Evolutionary conservation across 2,797 vertebrate genomes (phyloP).

Genomic region (Catostomus latipinnis): DNA sequence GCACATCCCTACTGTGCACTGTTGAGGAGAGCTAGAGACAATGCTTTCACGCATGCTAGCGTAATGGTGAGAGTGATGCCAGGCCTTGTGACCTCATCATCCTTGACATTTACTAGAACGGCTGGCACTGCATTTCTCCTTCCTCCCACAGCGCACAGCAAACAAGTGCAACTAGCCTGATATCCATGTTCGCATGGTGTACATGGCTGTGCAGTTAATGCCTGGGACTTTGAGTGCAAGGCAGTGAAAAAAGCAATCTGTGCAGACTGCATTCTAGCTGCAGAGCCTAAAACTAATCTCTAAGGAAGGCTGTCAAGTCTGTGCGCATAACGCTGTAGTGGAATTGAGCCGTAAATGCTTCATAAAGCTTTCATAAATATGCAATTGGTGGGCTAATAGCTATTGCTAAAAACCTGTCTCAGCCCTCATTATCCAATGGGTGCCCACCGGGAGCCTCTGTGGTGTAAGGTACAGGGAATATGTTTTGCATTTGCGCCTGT

Average conservation of each 20-base stretch:
- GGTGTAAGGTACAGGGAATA: conserved; percentile 69
- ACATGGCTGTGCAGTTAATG: conserved; percentile 56
- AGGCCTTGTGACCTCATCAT: conserved; percentile 77
- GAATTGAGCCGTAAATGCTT: conserved; percentile 77
- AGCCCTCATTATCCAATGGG: conserved; percentile 71
- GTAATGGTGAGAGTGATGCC: conserved; percentile 66
- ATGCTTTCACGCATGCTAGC: conserved; percentile 64
- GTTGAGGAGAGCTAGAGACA: conserved; percentile 68
- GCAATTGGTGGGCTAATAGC: conserved; percentile 73
- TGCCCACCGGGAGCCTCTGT: conserved; percentile 70
- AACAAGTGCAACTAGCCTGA: conserved; percentile 72
- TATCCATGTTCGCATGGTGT: conserved; percentile 67
- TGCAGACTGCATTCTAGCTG: conserved; percentile 68
- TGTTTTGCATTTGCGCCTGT: conserved; percentile 66
- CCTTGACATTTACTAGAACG: conserved; percentile 75
- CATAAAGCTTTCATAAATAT: conserved; percentile 81
- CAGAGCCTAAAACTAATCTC: conserved; percentile 75
- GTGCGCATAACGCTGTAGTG: conserved; percentile 71
- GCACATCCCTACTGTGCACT: conserved; percentile 1
- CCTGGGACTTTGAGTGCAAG: conserved; percentile 36
- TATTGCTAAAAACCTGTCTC: conserved; percentile 69
- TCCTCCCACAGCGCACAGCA: conserved; percentile 60
- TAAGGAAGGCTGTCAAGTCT: conserved; percentile 77
- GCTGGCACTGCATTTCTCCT: conserved; percentile 49
- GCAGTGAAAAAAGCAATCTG: conserved; percentile 55